Percentiles rank a stretch among this genome's conserved stretches.
phyloP scores from a whole-genome alignment of 2,797 vertebrate genomes.

The Eupleurogrammus muticus region DNA sequence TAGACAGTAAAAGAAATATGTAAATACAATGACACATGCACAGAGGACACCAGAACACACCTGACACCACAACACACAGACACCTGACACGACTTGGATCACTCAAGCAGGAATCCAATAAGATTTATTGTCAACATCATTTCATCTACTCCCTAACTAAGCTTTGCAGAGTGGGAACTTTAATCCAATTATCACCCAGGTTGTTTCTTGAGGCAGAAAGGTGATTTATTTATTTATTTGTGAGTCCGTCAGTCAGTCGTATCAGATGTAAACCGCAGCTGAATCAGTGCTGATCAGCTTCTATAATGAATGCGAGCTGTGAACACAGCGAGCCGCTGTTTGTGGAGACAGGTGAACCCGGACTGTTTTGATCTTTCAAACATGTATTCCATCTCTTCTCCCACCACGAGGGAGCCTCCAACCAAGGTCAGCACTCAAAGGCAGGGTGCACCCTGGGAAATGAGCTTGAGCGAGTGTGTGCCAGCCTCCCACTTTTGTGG shows the following conservation, averaged over 20 bases:
- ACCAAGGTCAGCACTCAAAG: slow-evolving; percentile 83
- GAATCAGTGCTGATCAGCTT: slow-evolving; percentile 69
- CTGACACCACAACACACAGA: no score
- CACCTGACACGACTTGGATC: no score
- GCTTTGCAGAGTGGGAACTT: no score
- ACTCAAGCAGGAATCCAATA: no score
- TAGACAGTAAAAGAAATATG: no score
- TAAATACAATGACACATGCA: no score
- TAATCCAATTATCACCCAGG: no score
- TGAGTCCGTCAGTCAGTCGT: background rate
- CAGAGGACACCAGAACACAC: no score
- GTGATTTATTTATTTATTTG: no score
- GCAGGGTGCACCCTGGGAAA: slow-evolving; percentile 73
- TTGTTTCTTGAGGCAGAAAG: no score
- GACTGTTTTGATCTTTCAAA: slow-evolving; percentile 83
- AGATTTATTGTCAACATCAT: no score
- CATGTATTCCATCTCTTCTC: slow-evolving; percentile 85
- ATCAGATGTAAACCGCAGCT: slow-evolving; percentile 2
- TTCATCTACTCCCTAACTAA: no score
- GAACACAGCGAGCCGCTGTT: slow-evolving; percentile 37
- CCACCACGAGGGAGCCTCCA: slow-evolving; percentile 73
- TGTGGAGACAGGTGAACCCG: slow-evolving; percentile 73
- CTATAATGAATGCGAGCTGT: slow-evolving; percentile 53
- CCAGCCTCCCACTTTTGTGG: slow-evolving; percentile 64
- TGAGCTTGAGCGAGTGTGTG: slow-evolving; percentile 51